Evolutionary conservation across 1,140 invertebrate species (phyloP), one percentile per base, ranked within the genome.

Genomic region (Archegozetes longisetosus): DNA sequence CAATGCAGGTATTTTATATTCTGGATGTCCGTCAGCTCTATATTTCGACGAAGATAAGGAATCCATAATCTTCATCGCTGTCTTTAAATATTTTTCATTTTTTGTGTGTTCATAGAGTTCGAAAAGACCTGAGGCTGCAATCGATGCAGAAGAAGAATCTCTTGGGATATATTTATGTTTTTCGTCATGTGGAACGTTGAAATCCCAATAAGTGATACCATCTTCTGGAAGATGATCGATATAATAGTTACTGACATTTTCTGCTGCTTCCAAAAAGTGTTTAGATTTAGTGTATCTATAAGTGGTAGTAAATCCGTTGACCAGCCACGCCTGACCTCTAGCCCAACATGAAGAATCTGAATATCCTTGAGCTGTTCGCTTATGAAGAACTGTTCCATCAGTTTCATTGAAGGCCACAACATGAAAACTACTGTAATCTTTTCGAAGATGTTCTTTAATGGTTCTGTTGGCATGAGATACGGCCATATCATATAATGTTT

Each of bases 381-480:
- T 48, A 6, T 22, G 53, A 12, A 29, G 4, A 4, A 55, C 53
- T 22, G 47, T 4, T 9, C 53, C 53, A 28, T 6, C 20, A 26
- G 53, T 55, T 9, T 49, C n/a, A 46, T 55, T 55, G 25, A 55
- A 55, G 27, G 47, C 20, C 9, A 55, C 53, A 17, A 55, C 25
- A 55, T 55, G 53, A 28, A 49, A 55, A 46, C 26, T 29, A 20
- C 22, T 25, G 26, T 20, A 9, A 55, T 55, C 53, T 55, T 20
- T 26, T 4, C 53, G 53, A 25, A 55, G 4, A 55, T 55, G 53
- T 46, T 55, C 53, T n/a, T 23, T 28, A 22, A 26, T 6, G 6
- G 53, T 55, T 9, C 53, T 4, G 32, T 55, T 55, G n/a, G 53
- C 53, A 46, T 55, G 53, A n/a, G 53, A 55, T n/a, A 55, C 32